These are phyloP conservation scores for Chaetodon trifascialis DNA, from an alignment of 2,113 vertebrate species.

Conservation along the genomic window DNA sequence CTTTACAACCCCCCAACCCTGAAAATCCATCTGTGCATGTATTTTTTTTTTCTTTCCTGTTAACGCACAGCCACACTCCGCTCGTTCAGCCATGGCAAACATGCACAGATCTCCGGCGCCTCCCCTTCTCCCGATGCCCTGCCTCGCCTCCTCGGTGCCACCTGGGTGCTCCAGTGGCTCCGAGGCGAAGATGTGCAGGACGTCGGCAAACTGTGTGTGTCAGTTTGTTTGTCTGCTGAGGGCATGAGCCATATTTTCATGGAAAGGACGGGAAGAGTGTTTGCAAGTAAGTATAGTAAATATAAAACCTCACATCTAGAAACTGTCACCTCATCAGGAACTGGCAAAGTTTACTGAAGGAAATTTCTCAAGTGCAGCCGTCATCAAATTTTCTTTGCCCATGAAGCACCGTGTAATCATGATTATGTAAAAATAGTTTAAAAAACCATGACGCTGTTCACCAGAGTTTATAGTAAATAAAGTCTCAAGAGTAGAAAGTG, in stretches of 20 bases:
- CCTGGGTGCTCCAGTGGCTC: conserved; percentile 82
- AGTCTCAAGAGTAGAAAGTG: neutral
- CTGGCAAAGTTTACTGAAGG: neutral
- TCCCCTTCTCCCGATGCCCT: conserved; percentile 62
- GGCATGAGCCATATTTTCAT: conserved; percentile 71
- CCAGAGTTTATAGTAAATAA: neutral
- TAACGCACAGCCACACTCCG: conserved; percentile 69
- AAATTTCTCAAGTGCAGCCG: neutral
- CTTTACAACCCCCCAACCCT: conserved; percentile 33
- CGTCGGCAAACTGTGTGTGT: conserved; percentile 27
- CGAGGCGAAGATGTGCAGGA: conserved; percentile 75
- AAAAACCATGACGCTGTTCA: neutral
- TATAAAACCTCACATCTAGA: neutral
- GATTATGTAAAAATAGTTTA: neutral
- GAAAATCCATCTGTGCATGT: conserved; percentile 82
- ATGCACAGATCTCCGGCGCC: conserved; percentile 52
- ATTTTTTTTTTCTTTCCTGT: conserved; percentile 64
- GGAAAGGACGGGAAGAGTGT: conserved; percentile 5
- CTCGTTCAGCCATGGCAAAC: conserved; percentile 77
- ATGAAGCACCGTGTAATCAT: neutral
- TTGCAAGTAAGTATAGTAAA: neutral
- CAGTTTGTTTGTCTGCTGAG: conserved; percentile 57
- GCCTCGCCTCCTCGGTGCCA: conserved; percentile 68
- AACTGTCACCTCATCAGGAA: conserved; percentile 39
- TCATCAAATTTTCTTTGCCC: neutral